Base-by-base conservation (phyloP, 2,888 invertebrate species). In the Eudemis profundana region DNA sequence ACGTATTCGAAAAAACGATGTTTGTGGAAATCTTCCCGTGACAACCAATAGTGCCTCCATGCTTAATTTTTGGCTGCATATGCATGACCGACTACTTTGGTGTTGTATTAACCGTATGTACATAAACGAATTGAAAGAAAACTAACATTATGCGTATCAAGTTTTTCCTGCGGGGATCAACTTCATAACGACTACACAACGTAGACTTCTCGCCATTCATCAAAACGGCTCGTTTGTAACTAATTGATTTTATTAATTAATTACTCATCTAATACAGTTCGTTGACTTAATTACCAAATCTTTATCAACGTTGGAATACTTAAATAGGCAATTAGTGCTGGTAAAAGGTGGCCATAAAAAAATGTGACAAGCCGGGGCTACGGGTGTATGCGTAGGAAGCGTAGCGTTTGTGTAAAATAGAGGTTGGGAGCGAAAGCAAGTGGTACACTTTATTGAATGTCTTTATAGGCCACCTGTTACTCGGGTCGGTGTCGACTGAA, bases 381-480 rank as follows among this genome's bases (percentile, higher is more conserved):
- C 63, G 69, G 66, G 68, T 56, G 57, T 78, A 78, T 80, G 81
- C 79, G 82, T 82, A 59, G 53, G 46, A 46, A 60, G 79, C 75
- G 77, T 75, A 76, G 77, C 84, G 80, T 84, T 84, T 86, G 84
- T 83, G 82, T 86, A 85, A 88, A 89, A 85, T 85, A 84, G 83
- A 88, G 82, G 87, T 86, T 85, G 83, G 86, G 84, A 84, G 86
- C 86, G 84, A 87, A 89, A 86, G 89, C 88, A 89, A 90, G 86
- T 87, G 87, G 87, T 86, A 86, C 86, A 90, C 84, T 92, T 92
- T 90, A 92, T 90, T 89, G 90, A 90, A 91, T 90, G 90, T 91
- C 92, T 92, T 92, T 92, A 93, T 90, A 89, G 91, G 86, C 92
- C 92, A 93, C 93, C 92, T 93, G 93, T 93, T 92, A 90, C 89